Conservation (phyloP, 2,113 vertebrate species). For the Melanerpes aurifrons region DNA sequence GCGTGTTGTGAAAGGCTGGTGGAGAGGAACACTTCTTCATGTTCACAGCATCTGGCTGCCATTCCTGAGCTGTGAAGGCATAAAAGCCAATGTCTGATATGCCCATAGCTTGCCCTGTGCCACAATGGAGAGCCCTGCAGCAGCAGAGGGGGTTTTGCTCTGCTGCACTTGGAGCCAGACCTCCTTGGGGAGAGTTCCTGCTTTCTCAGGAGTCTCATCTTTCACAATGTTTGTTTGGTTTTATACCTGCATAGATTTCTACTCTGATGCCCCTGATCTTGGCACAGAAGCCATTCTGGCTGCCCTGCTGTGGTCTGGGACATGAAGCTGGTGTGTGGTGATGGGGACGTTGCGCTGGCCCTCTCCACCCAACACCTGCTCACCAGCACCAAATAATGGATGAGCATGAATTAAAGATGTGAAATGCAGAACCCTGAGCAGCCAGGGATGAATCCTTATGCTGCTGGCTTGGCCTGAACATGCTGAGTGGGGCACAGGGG, state of each 20-base stretch:
- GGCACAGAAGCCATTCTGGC: background rate
- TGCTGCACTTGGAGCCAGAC: rapidly evolving
- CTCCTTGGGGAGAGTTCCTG: rapidly evolving
- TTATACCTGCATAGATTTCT: background rate
- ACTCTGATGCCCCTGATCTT: background rate
- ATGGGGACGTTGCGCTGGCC: slow-evolving; percentile 25
- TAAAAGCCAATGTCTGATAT: too few species aligned
- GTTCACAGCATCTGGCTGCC: background rate
- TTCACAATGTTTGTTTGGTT: background rate
- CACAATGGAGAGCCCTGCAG: background rate
- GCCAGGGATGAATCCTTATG: background rate
- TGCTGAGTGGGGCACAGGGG: too few species aligned
- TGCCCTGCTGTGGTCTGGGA: background rate
- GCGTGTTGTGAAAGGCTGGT: rapidly evolving
- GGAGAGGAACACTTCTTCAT: background rate
- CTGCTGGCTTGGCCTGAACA: background rate
- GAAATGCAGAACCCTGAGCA: background rate
- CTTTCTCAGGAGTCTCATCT: background rate
- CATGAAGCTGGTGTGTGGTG: background rate
- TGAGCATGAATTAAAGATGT: slow-evolving; percentile 63
- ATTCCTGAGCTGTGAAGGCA: rapidly evolving
- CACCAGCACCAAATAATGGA: slow-evolving; percentile 57
- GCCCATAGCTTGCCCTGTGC: rapidly evolving
- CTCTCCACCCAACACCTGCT: slow-evolving; percentile 49
- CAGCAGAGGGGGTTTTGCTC: background rate